phyloP scores from a whole-genome alignment of 2,797 vertebrate species.

The Orientallactaga sibirica region DNA sequence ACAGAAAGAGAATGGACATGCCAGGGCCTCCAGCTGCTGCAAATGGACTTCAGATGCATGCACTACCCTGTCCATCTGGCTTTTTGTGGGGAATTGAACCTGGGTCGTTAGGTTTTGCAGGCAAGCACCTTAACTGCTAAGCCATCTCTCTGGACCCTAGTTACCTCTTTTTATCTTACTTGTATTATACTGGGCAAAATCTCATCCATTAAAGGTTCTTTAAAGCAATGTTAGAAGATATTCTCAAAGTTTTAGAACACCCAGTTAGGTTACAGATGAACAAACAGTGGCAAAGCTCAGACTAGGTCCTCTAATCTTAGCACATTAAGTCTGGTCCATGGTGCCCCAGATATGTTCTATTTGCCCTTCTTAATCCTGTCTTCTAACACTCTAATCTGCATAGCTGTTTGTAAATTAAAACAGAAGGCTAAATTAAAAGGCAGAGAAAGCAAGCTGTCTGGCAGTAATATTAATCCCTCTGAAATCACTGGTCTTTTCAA shows the following conservation, averaged over 20 bases:
- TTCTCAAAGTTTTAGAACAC: not conserved
- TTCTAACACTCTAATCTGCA: constrained; percentile 33
- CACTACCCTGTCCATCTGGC: too few relatives aligned
- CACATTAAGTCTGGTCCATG: not conserved
- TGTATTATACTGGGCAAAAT: not conserved
- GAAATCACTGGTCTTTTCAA: constrained; percentile 78
- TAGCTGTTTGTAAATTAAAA: constrained; percentile 77
- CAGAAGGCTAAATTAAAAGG: constrained; percentile 76
- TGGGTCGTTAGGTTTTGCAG: too few relatives aligned
- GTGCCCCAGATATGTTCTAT: not conserved
- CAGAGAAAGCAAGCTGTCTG: constrained; percentile 65
- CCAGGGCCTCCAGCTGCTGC: too few relatives aligned
- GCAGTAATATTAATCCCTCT: constrained; percentile 74
- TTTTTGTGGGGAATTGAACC: too few relatives aligned
- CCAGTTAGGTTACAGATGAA: not conserved
- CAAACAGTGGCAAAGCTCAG: not conserved
- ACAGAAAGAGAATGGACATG: too few relatives aligned
- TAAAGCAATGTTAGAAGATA: not conserved
- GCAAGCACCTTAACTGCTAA: too few relatives aligned
- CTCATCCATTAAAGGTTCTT: not conserved
- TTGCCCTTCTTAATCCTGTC: not conserved
- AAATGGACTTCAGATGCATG: too few relatives aligned
- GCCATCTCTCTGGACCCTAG: too few relatives aligned
- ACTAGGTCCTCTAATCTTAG: not conserved
- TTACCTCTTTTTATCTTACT: not conserved